Evolutionary conservation across 37 sponge, comb jelly and placozoan genomes (phyloP), one percentile per base, ranked within the genome.

Genomic region (Lycopodina hypogea): DNA sequence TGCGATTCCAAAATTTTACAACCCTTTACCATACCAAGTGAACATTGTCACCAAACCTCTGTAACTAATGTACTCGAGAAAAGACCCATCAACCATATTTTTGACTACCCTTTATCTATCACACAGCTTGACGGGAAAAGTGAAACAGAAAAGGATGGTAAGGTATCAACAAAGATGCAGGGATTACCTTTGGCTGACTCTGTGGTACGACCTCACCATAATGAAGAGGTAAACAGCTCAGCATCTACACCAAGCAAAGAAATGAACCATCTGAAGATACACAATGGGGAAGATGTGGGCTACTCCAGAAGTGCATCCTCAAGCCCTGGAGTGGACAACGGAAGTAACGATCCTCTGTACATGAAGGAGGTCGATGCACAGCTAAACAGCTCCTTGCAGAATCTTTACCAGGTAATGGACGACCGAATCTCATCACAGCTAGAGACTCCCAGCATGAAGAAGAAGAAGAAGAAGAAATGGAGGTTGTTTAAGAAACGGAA

Each of bases 391-490:
- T 9, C 48, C 48, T 9, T 9, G 8, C 9, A 9, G 48, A 4
- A 4, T 45, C 8, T 4, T 9, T 9, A 45, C 48, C 48, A 45
- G 48, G 48, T 12, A 12, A 9, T 12, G 48, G 9, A 45, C 48
- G 9, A 45, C 48, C 48, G 45, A 39, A 23, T 1, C 28, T 41
- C 71, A 15, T 34, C 66, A 34, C 32, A 30, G 18, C 3, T 11
- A 24, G 4, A 23, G 45, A 41, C 4, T 9, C 9, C 48, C 3
- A 42, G 4, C 28, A 70, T 14, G 41, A 39, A 70, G 41, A 39
- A 70, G 71, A 70, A 48, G 42, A 70, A 70, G 71, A 70, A 70
- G 45, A 76, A 67, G 68, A 3, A 34, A 30, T 57, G 79, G 79
- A 52, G 34, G 23, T n/a, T 33, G 50, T 22, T 15, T 6, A 63